Conservation (phyloP, 1,140 invertebrate species). For the Atopsyche davidsoni region DNA sequence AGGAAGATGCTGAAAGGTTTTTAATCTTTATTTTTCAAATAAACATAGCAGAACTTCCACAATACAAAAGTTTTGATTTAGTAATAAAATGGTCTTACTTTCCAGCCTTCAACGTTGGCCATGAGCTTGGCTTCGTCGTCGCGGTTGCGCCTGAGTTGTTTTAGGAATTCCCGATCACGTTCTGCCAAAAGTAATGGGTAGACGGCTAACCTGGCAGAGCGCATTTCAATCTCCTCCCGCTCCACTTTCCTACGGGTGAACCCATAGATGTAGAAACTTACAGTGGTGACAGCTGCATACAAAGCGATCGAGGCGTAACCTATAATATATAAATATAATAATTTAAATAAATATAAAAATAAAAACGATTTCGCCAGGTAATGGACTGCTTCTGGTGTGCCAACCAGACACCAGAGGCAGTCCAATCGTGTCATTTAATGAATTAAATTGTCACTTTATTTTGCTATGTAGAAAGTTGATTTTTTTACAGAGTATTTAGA, state of each 20-base stretch:
- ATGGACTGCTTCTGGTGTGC: too few species aligned
- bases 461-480: too few species aligned
- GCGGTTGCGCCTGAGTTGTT: slow-evolving; percentile 70
- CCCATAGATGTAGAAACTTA: slow-evolving; percentile 53
- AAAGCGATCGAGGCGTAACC: slow-evolving; percentile 54
- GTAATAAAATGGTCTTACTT: slow-evolving; percentile 37
- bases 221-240: slow-evolving; percentile 62
- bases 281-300: slow-evolving; percentile 55
- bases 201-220: slow-evolving; percentile 66
- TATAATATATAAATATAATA: slow-evolving; percentile 31
- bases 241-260: slow-evolving; percentile 48
- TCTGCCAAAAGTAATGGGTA: slow-evolving; percentile 73
- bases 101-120: slow-evolving; percentile 83
- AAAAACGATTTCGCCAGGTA: not conserved
- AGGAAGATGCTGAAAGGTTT: not conserved
- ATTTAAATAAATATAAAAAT: slow-evolving; percentile 1
- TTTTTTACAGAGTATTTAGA: too few species aligned
- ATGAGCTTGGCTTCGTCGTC: slow-evolving; percentile 82
- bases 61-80: not conserved
- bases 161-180: slow-evolving; percentile 73
- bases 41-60: not conserved
- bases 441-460: too few species aligned
- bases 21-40: not conserved
- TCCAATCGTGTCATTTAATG: too few species aligned
- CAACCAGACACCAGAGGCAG: too few species aligned